Base-by-base conservation (phyloP, 2,888 invertebrate genomes). In the Branchipolynoe longqiensis region DNA sequence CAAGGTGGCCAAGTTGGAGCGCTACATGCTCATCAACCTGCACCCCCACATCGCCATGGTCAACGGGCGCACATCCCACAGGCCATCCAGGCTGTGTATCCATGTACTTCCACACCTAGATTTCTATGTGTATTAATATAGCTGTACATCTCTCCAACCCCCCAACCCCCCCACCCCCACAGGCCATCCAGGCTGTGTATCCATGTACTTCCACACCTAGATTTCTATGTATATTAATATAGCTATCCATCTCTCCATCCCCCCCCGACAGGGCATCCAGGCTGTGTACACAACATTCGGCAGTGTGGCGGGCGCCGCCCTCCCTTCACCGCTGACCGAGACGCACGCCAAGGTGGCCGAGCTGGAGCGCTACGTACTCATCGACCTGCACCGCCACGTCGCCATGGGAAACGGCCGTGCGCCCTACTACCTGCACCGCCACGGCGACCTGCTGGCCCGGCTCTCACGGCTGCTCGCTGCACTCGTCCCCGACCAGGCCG, bases 351-450 rank as follows among this genome's bases (percentile, higher is more conserved):
- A 86, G 78, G 85, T 85, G 14, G 41, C 41, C 31, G 87, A 87
- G 22, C 85, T 87, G 36, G 87, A 87, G 56, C 54, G 64, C 18
- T 85, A 87, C 59, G 6, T 87, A 22, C 38, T 73, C 25, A 33
- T 87, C 22, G 85, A 87, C 58, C 74, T 87, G 38, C 83, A 85
- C 33, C 38, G 83, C 25, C 87, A 85, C 33, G 40, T 87, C n/a
- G 83, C 85, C 8, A 64, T 59, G 40, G 40, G 82, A 22, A 84
- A 87, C 48, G 78, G 82, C 25, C 59, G 82, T 4, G 25, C 48
- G 18, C 87, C 87, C 31, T 87, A 85, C 59, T 85, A 87, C 69
- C 38, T 85, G 28, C 28, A 59, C 22, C 56, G 87, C n/a, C 31
- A 85, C 8, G 14, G 38, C 22, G 22, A 64, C 14, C 73, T 69